Evolutionary conservation across 2,797 vertebrate species (phyloP).

Genomic region (Macroramphosus scolopax): DNA sequence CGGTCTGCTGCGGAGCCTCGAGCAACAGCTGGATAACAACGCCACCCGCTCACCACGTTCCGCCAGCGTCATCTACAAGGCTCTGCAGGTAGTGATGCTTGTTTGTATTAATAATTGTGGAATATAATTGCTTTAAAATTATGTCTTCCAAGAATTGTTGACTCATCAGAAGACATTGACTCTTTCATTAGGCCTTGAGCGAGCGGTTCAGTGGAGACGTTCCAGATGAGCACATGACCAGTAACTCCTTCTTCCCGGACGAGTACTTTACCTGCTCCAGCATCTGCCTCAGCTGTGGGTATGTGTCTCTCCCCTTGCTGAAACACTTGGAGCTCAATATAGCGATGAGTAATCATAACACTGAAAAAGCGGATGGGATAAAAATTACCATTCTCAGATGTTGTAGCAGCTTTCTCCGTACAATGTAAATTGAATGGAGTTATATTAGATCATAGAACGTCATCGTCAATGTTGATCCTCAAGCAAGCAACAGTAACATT

Average conservation of each 20-base stretch:
- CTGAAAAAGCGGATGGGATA: no score
- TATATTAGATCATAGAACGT: no score
- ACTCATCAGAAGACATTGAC: no score
- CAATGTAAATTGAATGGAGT: no score
- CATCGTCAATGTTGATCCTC: no score
- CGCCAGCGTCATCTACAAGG: slow-evolving; percentile 93
- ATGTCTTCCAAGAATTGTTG: no score
- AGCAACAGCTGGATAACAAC: slow-evolving; percentile 95
- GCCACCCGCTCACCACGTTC: slow-evolving; percentile 94
- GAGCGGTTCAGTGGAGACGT: slow-evolving; percentile 96
- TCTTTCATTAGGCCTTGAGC: slow-evolving; percentile 85
- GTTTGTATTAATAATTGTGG: background rate
- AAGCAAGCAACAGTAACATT: no score
- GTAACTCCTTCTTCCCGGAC: slow-evolving; percentile 97
- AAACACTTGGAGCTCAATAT: background rate
- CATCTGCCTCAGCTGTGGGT: slow-evolving; percentile 97
- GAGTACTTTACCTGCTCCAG: slow-evolving; percentile 98
- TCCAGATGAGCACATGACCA: slow-evolving; percentile 90
- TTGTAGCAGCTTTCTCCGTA: no score
- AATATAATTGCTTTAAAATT: no score
- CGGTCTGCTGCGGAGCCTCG: slow-evolving; percentile 87
- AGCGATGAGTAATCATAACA: background rate
- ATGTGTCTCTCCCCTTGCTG: slow-evolving; percentile 51
- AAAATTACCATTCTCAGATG: background rate
- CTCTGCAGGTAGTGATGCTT: slow-evolving; percentile 84